Evolutionary conservation across 2,888 invertebrate genomes (phyloP).

Genomic region (Siphlonurus alternatus): DNA sequence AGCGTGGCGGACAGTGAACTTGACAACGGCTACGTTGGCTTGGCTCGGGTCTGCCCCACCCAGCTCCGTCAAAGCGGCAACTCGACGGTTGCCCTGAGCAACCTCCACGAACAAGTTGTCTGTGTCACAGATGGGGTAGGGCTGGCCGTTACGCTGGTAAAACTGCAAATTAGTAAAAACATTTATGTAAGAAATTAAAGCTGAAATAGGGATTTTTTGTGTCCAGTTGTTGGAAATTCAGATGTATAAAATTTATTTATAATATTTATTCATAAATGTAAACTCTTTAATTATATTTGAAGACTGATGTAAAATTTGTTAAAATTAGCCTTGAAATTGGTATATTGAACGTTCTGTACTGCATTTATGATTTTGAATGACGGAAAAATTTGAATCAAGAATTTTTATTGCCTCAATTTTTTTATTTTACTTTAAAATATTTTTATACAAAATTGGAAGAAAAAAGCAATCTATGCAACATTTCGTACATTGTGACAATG

Average conservation of each 20-base stretch:
- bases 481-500: not conserved
- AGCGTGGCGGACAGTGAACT: constrained; percentile 81
- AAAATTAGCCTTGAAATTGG: too few species aligned
- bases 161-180: constrained; percentile 45
- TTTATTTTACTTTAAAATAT: not conserved
- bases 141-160: constrained; percentile 83
- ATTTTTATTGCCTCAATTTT: too few species aligned
- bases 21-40: constrained; percentile 73
- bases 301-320: too few species aligned
- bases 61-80: constrained; percentile 70
- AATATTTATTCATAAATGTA: not conserved
- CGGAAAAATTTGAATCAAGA: too few species aligned
- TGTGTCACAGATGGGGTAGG: constrained; percentile 86
- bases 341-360: too few species aligned
- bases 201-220: not conserved
- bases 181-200: not conserved
- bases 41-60: constrained; percentile 71
- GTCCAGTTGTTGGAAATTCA: not conserved
- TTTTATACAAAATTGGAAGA: not conserved
- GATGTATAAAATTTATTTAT: not conserved
- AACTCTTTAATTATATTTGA: not conserved
- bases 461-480: not conserved
- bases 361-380: too few species aligned
- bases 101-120: constrained; percentile 80
- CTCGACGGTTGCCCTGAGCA: constrained; percentile 63